Evolutionary conservation across 2,113 vertebrate genomes (phyloP), one percentile per base, ranked within the genome.

Genomic region (Pipra filicauda): DNA sequence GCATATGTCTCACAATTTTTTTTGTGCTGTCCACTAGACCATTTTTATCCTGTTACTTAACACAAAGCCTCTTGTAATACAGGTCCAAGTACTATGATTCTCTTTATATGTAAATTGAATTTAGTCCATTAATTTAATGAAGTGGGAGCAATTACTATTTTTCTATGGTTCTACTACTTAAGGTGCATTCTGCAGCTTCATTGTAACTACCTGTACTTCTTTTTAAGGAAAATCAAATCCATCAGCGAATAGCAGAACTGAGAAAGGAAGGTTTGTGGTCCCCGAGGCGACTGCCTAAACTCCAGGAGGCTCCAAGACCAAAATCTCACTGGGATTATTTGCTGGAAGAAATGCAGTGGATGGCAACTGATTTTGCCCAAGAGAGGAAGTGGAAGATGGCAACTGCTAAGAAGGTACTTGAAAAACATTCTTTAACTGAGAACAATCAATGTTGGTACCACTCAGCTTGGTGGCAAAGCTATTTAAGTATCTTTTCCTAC

Each of bases 311-410:
- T 37, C 98, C 98, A 2, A 98, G 99, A 76, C 98, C 99, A 67
- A 99, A 99, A 81, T 99, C 99, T 11, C 99, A 99, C 27, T 99
- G 99, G 99, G 99, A 99, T 97, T 99, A 99, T 89, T 98, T 99
- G 78, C 97, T 99, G 92, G 99, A 99, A 96, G 99, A 99, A 97
- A 99, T 99, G 99, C 99, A 99, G 94, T 99, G 99, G 99, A 99
- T 99, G 99, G 99, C 99, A 44, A 98, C 99, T 12, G 99, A 99
- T 95, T 99, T 99, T 86, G 99, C 99, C 52, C 99, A 99, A 96
- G 99, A 99, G 97, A 98, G 99, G 85, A 98, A 98, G 86, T 99
- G 99, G 99, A 99, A 99, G 96, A 98, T 99, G 97, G 99, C 99
- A 26, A 98, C 99, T 49, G 99, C 99, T 65, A 99, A 99, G 94